A percentile compares a stretch with the other conserved stretches of the same genome.
Conservation (phyloP, 2,797 vertebrate species). For the Bucorvus abyssinicus region DNA sequence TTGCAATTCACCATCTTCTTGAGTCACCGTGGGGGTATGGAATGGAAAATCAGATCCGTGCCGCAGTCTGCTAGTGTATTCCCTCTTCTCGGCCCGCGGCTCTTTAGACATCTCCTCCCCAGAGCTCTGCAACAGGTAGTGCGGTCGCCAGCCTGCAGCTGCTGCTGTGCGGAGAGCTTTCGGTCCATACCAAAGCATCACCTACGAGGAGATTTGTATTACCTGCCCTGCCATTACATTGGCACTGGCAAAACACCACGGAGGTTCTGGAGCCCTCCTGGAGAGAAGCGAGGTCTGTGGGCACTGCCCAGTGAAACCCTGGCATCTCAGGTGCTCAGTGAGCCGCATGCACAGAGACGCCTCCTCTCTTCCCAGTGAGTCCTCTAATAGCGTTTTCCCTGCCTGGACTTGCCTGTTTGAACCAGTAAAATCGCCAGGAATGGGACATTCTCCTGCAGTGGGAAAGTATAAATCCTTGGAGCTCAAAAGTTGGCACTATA, state of each 20-base stretch:
- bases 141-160: background rate
- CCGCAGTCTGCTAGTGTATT: background rate
- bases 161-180: background rate
- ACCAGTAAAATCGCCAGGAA: background rate
- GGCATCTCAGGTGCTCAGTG: background rate
- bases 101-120: background rate
- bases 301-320: background rate
- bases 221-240: background rate
- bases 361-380: background rate
- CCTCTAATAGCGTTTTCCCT: background rate
- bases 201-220: background rate
- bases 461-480: background rate
- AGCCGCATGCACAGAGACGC: rapidly evolving
- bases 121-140: background rate
- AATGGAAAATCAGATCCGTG: constrained; percentile 32
- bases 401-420: background rate
- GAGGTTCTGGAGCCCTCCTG: background rate
- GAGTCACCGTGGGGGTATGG: background rate
- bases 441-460: background rate
- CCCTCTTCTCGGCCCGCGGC: background rate
- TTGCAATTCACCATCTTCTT: constrained; percentile 48
- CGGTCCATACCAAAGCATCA: background rate
- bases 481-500: background rate
- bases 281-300: background rate
- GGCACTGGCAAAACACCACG: rapidly evolving